A percentile compares a stretch with the other conserved stretches of the same genome.
phyloP scores from a whole-genome alignment of 2,888 invertebrate genomes.

The Phyllotreta cruciferae region DNA sequence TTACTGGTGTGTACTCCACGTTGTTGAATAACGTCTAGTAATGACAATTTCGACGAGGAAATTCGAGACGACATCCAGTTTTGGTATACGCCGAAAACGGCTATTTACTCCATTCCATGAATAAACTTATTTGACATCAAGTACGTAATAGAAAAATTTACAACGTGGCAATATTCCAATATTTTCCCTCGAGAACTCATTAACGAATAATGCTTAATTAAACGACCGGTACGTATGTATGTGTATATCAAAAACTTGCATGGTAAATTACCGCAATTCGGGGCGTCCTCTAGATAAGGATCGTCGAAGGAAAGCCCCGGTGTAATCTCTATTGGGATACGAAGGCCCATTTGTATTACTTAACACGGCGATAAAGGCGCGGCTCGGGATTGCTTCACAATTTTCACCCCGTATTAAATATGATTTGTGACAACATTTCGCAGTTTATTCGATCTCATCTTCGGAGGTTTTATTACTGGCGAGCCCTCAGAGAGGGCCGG shows the following conservation, averaged over 20 bases:
- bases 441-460: slow-evolving; percentile 48
- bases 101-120: too few relatives aligned
- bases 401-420: slow-evolving; percentile 61
- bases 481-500: slow-evolving; percentile 7
- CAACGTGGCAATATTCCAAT: too few relatives aligned
- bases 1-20: slow-evolving; percentile 2
- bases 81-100: too few relatives aligned
- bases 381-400: slow-evolving; percentile 59
- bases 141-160: too few relatives aligned
- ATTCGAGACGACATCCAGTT: too few relatives aligned
- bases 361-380: slow-evolving; percentile 63
- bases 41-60: too few relatives aligned
- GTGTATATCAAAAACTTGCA: slow-evolving; percentile 5
- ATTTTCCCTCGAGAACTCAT: too few relatives aligned
- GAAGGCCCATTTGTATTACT: slow-evolving; percentile 64
- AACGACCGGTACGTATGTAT: too few relatives aligned
- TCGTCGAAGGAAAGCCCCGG: slow-evolving; percentile 34
- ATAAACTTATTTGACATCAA: too few relatives aligned
- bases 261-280: slow-evolving; percentile 16
- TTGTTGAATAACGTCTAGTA: slow-evolving; percentile 1
- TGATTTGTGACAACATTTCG: slow-evolving; percentile 58
- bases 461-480: slow-evolving; percentile 26
- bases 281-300: slow-evolving; percentile 25
- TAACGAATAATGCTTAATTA: too few relatives aligned
- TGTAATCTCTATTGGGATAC: slow-evolving; percentile 54